Base-by-base conservation (phyloP, 92 coral and sea anemone species). In the Umimayanthus chanpuru region DNA sequence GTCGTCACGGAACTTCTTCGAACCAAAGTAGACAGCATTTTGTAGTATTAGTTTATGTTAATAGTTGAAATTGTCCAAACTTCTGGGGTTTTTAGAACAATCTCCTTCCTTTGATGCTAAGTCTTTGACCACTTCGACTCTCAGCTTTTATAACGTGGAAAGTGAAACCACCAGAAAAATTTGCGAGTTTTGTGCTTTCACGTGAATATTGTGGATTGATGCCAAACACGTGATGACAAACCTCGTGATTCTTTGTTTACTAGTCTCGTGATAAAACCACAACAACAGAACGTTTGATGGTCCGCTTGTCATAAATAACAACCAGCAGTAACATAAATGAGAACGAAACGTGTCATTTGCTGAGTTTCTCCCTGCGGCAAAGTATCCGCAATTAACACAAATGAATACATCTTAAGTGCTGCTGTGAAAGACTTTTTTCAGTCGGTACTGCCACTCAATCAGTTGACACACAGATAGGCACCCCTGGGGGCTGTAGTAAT, bases 11-110 rank as follows among this genome's bases (percentile, higher is more conserved):
- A 86, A 90, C 90, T 75, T 65, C 87, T 81, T 65, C 88, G 88
- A 67, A 76, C 90, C 74, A 92, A 85, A n/a, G 92, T 89, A 20
- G 90, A 89, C 92, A 89, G 56, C 94, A 92, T 92, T 61, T 67
- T 91, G 40, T 2, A 66, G 39, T 28, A 67, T 53, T 40, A 30
- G 81, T n/a, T 30, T 78, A 77, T 38, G 49, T 10, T 56, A 74
- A 32, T 32, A 11, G 9, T 73, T 36, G 30, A 43, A 64, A 30
- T 4, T 7, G 68, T 8, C 29, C n/a, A 18, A 21, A 75, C 28
- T 23, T 75, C 30, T 43, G 58, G 25, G 25, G 85, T 12, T 9
- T 39, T 9, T 53, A 53, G 20, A 53, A 53, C 18, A 18, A 53
- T 53, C 73, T 64, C 43, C 74, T 64, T 58, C 29, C 81, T 78